A percentile compares a stretch with the other conserved stretches of the same genome.
Evolutionary conservation across 2,888 invertebrate species (phyloP).

Genomic region (Coecobrya sp.): DNA sequence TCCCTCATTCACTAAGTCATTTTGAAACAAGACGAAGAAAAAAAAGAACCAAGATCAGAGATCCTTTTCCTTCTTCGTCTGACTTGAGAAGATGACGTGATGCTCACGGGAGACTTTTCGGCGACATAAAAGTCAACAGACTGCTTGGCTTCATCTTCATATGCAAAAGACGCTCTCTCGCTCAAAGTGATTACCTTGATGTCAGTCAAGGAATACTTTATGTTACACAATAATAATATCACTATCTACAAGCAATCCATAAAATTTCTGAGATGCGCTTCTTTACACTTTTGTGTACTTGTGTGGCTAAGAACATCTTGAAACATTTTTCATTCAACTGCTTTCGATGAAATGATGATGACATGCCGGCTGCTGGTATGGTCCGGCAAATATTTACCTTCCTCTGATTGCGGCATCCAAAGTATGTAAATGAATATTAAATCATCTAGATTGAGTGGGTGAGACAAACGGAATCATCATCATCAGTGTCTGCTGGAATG

Average conservation of each 20-base stretch:
- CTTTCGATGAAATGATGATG: constrained; percentile 65
- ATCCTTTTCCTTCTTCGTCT: constrained; percentile 63
- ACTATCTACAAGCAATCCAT: constrained; percentile 21
- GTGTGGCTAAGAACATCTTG: constrained; percentile 13
- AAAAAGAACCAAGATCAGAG: constrained; percentile 65
- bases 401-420: constrained; percentile 17
- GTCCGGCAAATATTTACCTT: constrained; percentile 48
- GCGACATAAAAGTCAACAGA: constrained; percentile 84
- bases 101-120: constrained; percentile 84
- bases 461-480: constrained; percentile 69
- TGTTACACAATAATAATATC: constrained; percentile 1
- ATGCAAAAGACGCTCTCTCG: constrained; percentile 60
- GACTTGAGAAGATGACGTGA: constrained; percentile 74
- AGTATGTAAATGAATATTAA: constrained; percentile 67
- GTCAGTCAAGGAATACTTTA: constrained; percentile 63
- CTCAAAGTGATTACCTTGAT: constrained; percentile 69
- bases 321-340: constrained; percentile 1
- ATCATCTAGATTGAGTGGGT: constrained; percentile 62
- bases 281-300: background rate
- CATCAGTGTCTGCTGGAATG: constrained; percentile 57
- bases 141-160: constrained; percentile 80
- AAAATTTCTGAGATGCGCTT: constrained; percentile 12
- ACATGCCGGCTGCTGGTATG: constrained; percentile 61
- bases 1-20: constrained; percentile 73
- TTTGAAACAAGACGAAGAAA: constrained; percentile 54